A percentile compares a stretch with the other conserved stretches of the same genome.
Evolutionary conservation across 1,140 invertebrate species (phyloP).

Genomic region (Acyrthosiphon pisum): DNA sequence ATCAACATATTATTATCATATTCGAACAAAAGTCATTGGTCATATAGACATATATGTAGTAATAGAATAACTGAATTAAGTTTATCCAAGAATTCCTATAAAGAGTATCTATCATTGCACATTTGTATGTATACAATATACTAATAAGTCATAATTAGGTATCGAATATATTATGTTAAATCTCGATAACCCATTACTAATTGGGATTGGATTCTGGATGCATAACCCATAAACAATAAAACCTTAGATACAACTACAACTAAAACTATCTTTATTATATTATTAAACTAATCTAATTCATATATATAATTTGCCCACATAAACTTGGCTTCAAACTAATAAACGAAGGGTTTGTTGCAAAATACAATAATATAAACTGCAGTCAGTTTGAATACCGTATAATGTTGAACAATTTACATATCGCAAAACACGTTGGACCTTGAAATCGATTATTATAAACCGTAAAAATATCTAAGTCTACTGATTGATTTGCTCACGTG

Average conservation of each 20-base stretch:
- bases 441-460: slow-evolving; percentile 38
- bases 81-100: not conserved
- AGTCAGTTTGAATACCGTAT: slow-evolving; percentile 34
- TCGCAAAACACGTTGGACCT: not conserved
- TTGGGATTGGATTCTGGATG: not conserved
- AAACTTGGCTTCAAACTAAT: not conserved
- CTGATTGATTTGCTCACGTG: not conserved
- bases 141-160: not conserved
- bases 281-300: not conserved
- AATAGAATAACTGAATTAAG: not conserved
- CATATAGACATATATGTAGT: not conserved
- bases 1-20: not conserved
- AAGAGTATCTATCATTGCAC: not conserved
- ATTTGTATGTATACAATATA: not conserved
- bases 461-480: not conserved
- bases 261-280: not conserved
- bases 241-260: not conserved
- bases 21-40: not conserved
- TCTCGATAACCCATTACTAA: not conserved
- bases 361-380: not conserved
- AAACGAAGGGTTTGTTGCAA: slow-evolving; percentile 18
- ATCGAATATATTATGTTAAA: not conserved
- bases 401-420: not conserved
- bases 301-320: not conserved
- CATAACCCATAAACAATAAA: not conserved